A percentile compares a stretch with the other conserved stretches of the same genome.
These are phyloP conservation scores for Perizoma flavofasciatum DNA, from an alignment of 2,888 invertebrate genomes.

Conservation along the genomic window DNA sequence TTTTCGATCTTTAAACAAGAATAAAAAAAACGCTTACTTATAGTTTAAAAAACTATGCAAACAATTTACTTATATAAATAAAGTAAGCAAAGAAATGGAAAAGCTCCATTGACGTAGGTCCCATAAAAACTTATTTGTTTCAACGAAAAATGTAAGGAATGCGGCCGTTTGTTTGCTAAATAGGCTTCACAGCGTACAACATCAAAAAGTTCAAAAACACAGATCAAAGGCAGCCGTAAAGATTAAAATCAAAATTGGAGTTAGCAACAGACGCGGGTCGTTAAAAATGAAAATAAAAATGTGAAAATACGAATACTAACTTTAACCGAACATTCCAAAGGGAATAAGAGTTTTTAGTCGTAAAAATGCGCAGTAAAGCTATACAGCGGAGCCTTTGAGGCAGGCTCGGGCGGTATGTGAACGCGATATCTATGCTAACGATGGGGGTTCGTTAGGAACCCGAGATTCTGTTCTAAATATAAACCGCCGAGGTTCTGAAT, in stretches of 20 bases:
- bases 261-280: constrained; percentile 56
- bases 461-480: constrained; percentile 36
- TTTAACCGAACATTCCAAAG: constrained; percentile 53
- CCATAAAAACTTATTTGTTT: constrained; percentile 39
- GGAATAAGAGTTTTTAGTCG: constrained; percentile 50
- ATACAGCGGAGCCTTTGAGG: constrained; percentile 42
- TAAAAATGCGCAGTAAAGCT: constrained; percentile 51
- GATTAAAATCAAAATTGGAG: constrained; percentile 49
- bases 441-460: constrained; percentile 34
- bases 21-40: no score
- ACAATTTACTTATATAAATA: no score
- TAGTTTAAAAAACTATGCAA: no score
- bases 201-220: constrained; percentile 11
- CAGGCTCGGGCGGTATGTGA: constrained; percentile 32
- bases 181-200: constrained; percentile 32
- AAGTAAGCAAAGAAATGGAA: no score
- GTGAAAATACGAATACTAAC: constrained; percentile 56
- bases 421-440: constrained; percentile 40
- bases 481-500: constrained; percentile 18
- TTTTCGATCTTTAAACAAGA: no score
- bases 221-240: constrained; percentile 39
- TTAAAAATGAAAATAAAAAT: constrained; percentile 47
- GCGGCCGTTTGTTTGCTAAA: constrained; percentile 22
- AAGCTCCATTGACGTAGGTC: constrained; percentile 35
- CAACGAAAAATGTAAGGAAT: constrained; percentile 11